Conservation (phyloP, 35 echinoderm and acorn worm genomes). For the Lytechinus variegatus region DNA sequence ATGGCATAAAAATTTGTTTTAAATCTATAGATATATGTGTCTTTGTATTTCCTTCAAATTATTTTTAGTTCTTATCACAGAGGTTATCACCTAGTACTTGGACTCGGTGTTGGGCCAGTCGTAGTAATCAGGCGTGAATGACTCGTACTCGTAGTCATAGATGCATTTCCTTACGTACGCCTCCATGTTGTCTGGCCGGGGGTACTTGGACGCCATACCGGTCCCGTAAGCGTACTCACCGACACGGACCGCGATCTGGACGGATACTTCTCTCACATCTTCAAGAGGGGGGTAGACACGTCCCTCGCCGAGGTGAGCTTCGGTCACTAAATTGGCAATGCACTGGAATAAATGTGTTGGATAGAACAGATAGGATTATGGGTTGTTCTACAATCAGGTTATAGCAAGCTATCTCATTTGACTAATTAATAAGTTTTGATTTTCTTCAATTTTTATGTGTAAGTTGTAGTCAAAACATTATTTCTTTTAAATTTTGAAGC, state of each 20-base stretch:
- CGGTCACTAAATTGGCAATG: constrained; percentile 78
- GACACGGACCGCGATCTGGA: constrained; percentile 76
- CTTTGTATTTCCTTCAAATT: background rate
- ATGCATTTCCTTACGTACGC: constrained; percentile 69
- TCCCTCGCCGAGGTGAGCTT: constrained; percentile 85
- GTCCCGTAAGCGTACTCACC: constrained; percentile 79
- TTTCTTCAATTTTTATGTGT: too few relatives aligned
- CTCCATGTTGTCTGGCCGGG: constrained; percentile 77
- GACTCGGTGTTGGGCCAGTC: constrained; percentile 65
- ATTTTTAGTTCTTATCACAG: background rate
- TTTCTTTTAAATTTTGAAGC: too few relatives aligned
- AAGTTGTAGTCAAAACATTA: too few relatives aligned
- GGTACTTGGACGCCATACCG: constrained; percentile 69
- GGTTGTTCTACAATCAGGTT: too few relatives aligned
- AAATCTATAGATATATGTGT: background rate
- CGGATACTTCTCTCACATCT: constrained; percentile 87
- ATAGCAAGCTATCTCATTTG: too few relatives aligned
- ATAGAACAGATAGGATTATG: too few relatives aligned
- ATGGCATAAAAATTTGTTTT: background rate
- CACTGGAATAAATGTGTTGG: constrained; percentile 42
- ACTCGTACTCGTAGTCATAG: constrained; percentile 81
- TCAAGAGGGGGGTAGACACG: constrained; percentile 89
- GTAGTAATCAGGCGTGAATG: constrained; percentile 82
- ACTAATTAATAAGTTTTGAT: too few relatives aligned
- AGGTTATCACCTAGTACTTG: background rate